A percentile compares a stretch with the other conserved stretches of the same genome.
Evolutionary conservation across 2,888 invertebrate genomes (phyloP).

Genomic region (Blomia tropicalis): DNA sequence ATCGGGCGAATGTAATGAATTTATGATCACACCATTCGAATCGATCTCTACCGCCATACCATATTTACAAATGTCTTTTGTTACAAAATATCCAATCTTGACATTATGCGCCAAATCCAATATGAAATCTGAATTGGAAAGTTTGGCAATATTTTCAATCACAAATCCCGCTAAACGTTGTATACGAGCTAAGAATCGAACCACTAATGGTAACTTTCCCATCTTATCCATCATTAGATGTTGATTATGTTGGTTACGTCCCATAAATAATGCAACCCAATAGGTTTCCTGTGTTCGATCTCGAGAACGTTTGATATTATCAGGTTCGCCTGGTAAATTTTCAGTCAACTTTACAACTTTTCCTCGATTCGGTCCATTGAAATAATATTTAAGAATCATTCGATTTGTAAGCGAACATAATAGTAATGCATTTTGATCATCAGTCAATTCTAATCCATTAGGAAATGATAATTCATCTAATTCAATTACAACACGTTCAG

Average conservation of each 20-base stretch:
- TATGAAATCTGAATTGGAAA: background rate
- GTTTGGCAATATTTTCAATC: slow-evolving; percentile 12
- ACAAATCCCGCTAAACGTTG: slow-evolving; percentile 18
- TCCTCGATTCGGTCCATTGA: background rate
- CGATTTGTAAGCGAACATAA: background rate
- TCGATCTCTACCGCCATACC: slow-evolving; percentile 35
- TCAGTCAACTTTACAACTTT: background rate
- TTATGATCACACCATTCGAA: slow-evolving; percentile 33
- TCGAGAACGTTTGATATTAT: slow-evolving; percentile 43
- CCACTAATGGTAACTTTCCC: slow-evolving; percentile 22
- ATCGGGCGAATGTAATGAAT: slow-evolving; percentile 35
- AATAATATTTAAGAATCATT: background rate
- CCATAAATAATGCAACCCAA: slow-evolving; percentile 34
- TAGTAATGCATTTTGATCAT: background rate
- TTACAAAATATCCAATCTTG: background rate
- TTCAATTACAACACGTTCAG: slow-evolving; percentile 44
- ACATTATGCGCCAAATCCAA: slow-evolving; percentile 5
- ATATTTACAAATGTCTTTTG: slow-evolving; percentile 28
- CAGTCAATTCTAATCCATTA: background rate
- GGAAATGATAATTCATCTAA: slow-evolving; percentile 51
- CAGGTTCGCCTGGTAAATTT: slow-evolving; percentile 33
- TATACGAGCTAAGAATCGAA: slow-evolving; percentile 20
- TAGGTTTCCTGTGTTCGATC: slow-evolving; percentile 35
- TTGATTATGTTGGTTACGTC: slow-evolving; percentile 21
- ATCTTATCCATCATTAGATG: slow-evolving; percentile 23